Percentiles rank a stretch among this genome's conserved stretches.
phyloP scores from a whole-genome alignment of 2,797 vertebrate genomes.

The Sciurus vulgaris region DNA sequence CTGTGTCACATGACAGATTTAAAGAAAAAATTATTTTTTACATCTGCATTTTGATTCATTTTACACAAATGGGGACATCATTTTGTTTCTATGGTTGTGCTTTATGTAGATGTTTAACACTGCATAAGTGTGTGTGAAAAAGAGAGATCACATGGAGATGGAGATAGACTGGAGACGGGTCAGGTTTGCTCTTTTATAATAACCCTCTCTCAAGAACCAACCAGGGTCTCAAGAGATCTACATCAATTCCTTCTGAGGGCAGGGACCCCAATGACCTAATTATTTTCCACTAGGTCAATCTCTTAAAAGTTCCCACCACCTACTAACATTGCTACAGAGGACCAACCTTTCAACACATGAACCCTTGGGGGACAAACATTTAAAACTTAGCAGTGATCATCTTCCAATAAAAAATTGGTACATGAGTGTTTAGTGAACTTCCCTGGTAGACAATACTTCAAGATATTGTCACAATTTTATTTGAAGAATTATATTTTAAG shows the following conservation, averaged over 20 bases:
- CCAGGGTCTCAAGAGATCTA: background rate
- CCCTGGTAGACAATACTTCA: conserved; percentile 4
- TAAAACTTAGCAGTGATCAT: background rate
- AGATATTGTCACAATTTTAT: background rate
- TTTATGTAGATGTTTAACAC: background rate
- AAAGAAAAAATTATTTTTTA: no score
- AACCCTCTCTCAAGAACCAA: background rate
- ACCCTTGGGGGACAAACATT: background rate
- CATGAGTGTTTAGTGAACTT: conserved; percentile 14
- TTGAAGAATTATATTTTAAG: conserved; percentile 4
- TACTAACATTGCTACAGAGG: background rate
- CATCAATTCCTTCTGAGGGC: background rate
- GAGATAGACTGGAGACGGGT: background rate
- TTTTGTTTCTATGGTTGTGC: no score
- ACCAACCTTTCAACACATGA: background rate
- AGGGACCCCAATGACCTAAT: background rate
- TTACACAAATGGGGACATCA: no score
- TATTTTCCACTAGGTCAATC: background rate
- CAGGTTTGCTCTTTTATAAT: background rate
- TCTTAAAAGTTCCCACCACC: background rate
- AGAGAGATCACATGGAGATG: background rate
- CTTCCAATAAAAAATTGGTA: conserved; percentile 31
- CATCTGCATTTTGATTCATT: no score
- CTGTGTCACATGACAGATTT: background rate
- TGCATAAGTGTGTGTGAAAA: background rate